Conservation (phyloP, 2,113 vertebrate genomes). For the Apodemus speciosus region DNA sequence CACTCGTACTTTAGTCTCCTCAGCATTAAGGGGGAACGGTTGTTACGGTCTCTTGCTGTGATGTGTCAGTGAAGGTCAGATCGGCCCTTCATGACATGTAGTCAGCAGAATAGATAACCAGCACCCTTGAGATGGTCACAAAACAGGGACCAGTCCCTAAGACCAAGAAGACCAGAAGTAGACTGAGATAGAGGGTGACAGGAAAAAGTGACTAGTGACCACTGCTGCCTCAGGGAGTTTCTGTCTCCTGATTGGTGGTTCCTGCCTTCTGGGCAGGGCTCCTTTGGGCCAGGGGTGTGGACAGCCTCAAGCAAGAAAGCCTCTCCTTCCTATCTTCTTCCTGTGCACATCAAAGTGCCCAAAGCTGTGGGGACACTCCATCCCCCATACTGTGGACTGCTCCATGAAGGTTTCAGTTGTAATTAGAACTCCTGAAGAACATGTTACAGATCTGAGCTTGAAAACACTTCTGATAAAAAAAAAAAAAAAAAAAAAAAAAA, state of each 20-base stretch:
- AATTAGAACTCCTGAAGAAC: conserved; percentile 48
- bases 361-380: conserved; percentile 15
- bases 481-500: not conserved
- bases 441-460: not conserved
- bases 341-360: conserved; percentile 51
- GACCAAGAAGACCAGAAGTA: not conserved
- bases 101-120: fast-evolving
- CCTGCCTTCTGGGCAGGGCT: too few species aligned
- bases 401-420: not conserved
- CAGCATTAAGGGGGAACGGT: not conserved
- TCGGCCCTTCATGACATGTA: fast-evolving
- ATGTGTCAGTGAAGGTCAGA: not conserved
- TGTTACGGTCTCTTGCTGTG: not conserved
- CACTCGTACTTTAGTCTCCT: not conserved
- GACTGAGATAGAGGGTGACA: not conserved
- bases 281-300: not conserved
- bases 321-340: not conserved
- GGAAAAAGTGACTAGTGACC: not conserved
- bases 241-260: fast-evolving
- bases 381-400: conserved; percentile 43
- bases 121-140: too few species aligned
- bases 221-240: fast-evolving
- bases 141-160: not conserved
- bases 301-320: not conserved
- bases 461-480: not conserved